Conservation (phyloP, 2,888 invertebrate species). For the Tethea ocularis region DNA sequence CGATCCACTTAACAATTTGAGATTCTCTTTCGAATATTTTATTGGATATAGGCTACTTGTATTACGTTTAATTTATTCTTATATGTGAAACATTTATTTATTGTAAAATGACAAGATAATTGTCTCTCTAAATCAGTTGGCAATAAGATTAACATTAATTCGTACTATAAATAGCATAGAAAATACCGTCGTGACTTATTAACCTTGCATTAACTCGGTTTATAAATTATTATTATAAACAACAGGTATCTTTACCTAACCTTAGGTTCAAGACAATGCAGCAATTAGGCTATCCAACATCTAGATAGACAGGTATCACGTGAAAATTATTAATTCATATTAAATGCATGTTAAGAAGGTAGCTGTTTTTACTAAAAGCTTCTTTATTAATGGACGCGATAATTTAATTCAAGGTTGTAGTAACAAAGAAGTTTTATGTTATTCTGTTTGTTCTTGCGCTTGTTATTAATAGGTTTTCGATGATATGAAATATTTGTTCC, state of each 20-base stretch:
- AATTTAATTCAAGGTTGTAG: slow-evolving; percentile 50
- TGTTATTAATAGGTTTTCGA: slow-evolving; percentile 8
- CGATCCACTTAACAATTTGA: neutral
- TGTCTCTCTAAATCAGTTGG: neutral
- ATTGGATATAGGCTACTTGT: neutral
- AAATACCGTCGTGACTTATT: slow-evolving; percentile 6
- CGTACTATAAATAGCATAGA: neutral
- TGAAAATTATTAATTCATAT: slow-evolving; percentile 33
- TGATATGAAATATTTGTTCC: slow-evolving; percentile 6
- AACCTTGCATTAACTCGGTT: slow-evolving; percentile 7
- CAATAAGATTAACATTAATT: neutral
- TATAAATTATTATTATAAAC: slow-evolving; percentile 3
- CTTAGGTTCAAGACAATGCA: slow-evolving; percentile 6
- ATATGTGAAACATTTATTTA: too few relatives aligned
- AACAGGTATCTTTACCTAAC: neutral
- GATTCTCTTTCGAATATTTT: neutral
- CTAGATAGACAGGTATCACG: slow-evolving; percentile 2
- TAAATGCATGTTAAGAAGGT: slow-evolving; percentile 20
- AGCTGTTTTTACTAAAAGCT: slow-evolving; percentile 38
- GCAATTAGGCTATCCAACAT: slow-evolving; percentile 9
- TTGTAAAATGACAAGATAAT: neutral
- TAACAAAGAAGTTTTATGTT: slow-evolving; percentile 11
- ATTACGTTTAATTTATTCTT: too few relatives aligned
- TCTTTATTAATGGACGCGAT: slow-evolving; percentile 32
- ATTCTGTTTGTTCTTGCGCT: slow-evolving; percentile 16